A percentile compares a stretch with the other conserved stretches of the same genome.
Evolutionary conservation across 2,797 vertebrate species (phyloP).

Genomic region (Spatula versicolor): DNA sequence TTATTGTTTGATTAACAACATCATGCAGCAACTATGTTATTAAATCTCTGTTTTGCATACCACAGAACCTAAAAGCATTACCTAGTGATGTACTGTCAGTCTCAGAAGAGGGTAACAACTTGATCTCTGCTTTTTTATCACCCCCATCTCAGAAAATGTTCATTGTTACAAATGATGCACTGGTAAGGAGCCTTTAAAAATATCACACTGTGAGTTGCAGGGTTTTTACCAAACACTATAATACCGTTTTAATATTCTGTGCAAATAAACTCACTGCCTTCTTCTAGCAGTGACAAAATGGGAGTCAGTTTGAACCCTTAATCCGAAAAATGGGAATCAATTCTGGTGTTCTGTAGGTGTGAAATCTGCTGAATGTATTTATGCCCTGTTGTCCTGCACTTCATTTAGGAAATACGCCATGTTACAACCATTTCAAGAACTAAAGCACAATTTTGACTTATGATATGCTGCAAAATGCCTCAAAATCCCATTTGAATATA

Average conservation of each 20-base stretch:
- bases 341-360: constrained; percentile 14
- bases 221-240: background rate
- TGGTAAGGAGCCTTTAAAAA: constrained; percentile 21
- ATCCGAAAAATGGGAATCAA: constrained; percentile 36
- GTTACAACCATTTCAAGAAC: constrained; percentile 38
- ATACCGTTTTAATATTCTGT: constrained; percentile 1
- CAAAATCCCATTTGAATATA: constrained; percentile 70
- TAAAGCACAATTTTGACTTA: constrained; percentile 59
- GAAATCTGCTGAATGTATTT: constrained; percentile 46
- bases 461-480: constrained; percentile 56
- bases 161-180: background rate
- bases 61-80: background rate
- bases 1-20: constrained; percentile 51
- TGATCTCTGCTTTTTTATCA: constrained; percentile 33
- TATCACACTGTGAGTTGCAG: background rate
- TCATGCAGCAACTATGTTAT: constrained; percentile 12
- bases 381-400: background rate
- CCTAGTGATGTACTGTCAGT: constrained; percentile 10
- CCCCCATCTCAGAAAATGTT: background rate
- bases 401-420: constrained; percentile 48
- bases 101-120: constrained; percentile 32
- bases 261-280: constrained; percentile 48
- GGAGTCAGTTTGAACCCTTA: constrained; percentile 34
- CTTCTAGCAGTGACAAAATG: constrained; percentile 24
- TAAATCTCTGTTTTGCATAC: constrained; percentile 27